A percentile compares a stretch with the other conserved stretches of the same genome.
phyloP scores from a whole-genome alignment of 2,113 vertebrate genomes.

The Bubalus kerabau region DNA sequence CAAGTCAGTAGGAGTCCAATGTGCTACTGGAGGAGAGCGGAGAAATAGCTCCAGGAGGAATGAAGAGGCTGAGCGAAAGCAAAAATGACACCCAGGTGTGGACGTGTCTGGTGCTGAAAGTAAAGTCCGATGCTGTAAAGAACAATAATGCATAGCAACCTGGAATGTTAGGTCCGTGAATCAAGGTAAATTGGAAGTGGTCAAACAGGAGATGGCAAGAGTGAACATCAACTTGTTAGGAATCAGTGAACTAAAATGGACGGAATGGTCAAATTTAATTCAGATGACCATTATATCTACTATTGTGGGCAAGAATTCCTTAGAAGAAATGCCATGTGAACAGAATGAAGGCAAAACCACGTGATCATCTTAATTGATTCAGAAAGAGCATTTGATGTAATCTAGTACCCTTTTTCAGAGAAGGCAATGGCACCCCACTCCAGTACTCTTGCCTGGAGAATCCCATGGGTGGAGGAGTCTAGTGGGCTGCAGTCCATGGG shows the following conservation, averaged over 20 bases:
- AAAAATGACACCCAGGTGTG: not conserved
- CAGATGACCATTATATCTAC: not conserved
- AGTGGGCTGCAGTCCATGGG: too few species aligned
- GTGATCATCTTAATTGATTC: not conserved
- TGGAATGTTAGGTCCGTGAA: not conserved
- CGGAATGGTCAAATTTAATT: not conserved
- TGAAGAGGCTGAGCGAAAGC: not conserved
- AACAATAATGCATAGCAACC: not conserved
- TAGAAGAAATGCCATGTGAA: not conserved
- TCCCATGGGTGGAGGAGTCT: too few species aligned
- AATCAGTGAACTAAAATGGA: not conserved
- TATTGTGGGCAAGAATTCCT: not conserved
- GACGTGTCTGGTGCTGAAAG: not conserved
- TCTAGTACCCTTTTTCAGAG: not conserved
- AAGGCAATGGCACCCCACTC: too few species aligned
- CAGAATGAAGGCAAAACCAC: not conserved
- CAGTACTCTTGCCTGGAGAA: too few species aligned
- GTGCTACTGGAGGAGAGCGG: not conserved
- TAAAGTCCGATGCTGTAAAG: not conserved
- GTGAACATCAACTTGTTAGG: not conserved
- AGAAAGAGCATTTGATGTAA: not conserved
- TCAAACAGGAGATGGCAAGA: not conserved
- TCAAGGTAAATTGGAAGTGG: not conserved
- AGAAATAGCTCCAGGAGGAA: not conserved
- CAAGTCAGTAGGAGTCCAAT: not conserved